Conservation (phyloP, 2,888 invertebrate species). For the Acanthoscelides obtectus region DNA sequence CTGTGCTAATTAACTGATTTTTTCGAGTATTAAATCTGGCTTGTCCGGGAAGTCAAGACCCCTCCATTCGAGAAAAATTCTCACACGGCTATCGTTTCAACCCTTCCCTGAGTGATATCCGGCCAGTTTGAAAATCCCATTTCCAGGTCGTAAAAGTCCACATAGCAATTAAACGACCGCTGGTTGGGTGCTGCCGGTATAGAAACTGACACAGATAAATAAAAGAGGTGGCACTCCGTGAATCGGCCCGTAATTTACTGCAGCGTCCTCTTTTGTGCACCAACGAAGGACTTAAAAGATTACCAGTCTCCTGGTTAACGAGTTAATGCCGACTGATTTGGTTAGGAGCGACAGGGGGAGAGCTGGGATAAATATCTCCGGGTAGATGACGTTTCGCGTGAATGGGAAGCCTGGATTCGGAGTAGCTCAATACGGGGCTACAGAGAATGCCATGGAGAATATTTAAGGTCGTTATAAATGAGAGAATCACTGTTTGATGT, state of each 20-base stretch:
- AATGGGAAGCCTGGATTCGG: neutral
- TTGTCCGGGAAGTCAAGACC: too few relatives aligned
- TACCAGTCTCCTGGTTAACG: slow-evolving; percentile 12
- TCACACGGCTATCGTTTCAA: neutral
- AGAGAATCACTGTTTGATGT: too few relatives aligned
- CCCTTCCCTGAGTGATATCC: neutral
- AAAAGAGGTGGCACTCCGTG: slow-evolving; percentile 23
- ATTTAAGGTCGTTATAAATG: too few relatives aligned
- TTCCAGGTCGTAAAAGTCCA: neutral
- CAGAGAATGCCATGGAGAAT: too few relatives aligned
- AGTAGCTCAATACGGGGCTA: neutral
- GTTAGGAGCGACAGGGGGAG: neutral
- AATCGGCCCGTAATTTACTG: slow-evolving; percentile 22
- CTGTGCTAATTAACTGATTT: too few relatives aligned
- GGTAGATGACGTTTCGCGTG: neutral
- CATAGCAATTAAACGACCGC: neutral
- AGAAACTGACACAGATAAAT: slow-evolving; percentile 23
- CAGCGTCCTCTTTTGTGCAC: slow-evolving; percentile 3
- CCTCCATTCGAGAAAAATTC: too few relatives aligned
- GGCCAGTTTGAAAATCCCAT: neutral
- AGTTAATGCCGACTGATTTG: neutral
- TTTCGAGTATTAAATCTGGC: too few relatives aligned
- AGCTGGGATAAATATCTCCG: neutral
- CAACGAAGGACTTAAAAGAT: slow-evolving; percentile 8
- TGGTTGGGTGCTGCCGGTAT: neutral